Percentiles rank a stretch among this genome's conserved stretches.
phyloP scores from a whole-genome alignment of 1,140 invertebrate genomes.

The Pseudomyrmex concolor region DNA sequence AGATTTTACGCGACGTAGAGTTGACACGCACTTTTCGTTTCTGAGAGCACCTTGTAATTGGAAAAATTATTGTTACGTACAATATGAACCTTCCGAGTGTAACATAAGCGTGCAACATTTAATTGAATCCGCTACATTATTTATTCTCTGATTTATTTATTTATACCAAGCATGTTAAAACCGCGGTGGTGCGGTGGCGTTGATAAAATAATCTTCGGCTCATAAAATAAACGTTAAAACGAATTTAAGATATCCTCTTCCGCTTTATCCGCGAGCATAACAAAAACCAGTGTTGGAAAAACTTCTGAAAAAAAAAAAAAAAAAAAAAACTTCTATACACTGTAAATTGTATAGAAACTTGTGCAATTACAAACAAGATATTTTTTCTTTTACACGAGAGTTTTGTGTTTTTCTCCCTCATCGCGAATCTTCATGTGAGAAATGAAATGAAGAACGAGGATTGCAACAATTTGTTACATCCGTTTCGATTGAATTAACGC shows the following conservation, averaged over 20 bases:
- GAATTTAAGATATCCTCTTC: background rate
- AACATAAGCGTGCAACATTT: background rate
- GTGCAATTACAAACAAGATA: background rate
- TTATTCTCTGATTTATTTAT: background rate
- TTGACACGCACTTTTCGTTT: background rate
- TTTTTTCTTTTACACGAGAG: background rate
- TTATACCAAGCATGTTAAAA: background rate
- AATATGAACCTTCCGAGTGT: background rate
- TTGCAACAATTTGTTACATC: too few relatives aligned
- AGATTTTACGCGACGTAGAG: background rate
- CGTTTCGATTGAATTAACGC: too few relatives aligned
- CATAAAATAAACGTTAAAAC: background rate
- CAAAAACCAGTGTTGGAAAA: too few relatives aligned
- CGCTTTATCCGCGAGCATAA: background rate
- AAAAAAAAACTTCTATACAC: constrained; percentile 13
- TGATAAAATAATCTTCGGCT: background rate
- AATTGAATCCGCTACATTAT: background rate
- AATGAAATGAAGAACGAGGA: too few relatives aligned
- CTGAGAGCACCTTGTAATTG: too few relatives aligned
- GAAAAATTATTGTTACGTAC: background rate
- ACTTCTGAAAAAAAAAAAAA: background rate
- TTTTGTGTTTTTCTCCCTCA: background rate
- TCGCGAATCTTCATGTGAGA: too few relatives aligned
- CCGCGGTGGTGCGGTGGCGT: background rate
- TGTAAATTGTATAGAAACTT: constrained; percentile 18